These are phyloP conservation scores for Perca fluviatilis DNA, from an alignment of 2,113 vertebrate genomes.

Conservation along the genomic window DNA sequence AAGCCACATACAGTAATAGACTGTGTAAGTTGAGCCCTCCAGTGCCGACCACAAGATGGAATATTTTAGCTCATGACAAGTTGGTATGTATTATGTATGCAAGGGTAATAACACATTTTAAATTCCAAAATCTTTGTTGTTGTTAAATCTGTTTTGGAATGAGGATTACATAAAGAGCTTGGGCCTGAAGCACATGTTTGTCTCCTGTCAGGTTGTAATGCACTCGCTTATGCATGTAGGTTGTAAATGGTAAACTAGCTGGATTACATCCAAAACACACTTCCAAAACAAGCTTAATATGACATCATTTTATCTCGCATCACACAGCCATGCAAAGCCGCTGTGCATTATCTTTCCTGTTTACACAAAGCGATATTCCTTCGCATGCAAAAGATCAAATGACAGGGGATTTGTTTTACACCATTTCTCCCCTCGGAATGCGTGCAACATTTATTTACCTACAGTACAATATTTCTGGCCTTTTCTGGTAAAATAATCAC, in stretches of 20 bases:
- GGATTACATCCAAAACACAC: conserved; percentile 52
- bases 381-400: background rate
- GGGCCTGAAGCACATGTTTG: conserved; percentile 47
- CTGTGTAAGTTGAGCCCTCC: conserved; percentile 42
- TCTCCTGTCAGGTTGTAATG: conserved; percentile 47
- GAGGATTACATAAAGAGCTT: conserved; percentile 44
- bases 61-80: conserved; percentile 52
- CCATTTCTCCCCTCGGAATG: background rate
- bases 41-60: conserved; percentile 36
- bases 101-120: conserved; percentile 38
- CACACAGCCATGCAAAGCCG: conserved; percentile 4
- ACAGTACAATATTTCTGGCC: background rate
- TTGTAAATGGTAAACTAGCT: conserved; percentile 39
- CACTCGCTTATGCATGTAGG: conserved; percentile 6
- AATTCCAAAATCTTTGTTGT: conserved; percentile 59
- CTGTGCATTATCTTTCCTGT: conserved; percentile 13
- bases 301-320: conserved; percentile 21
- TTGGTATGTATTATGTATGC: conserved; percentile 41
- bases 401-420: conserved; percentile 9
- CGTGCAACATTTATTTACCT: background rate
- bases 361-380: conserved; percentile 5
- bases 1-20: conserved; percentile 60
- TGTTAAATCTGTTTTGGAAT: conserved; percentile 50
- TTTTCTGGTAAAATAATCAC: background rate
- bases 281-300: conserved; percentile 43